Percentiles rank a stretch among this genome's conserved stretches.
Conservation (phyloP, 2,888 invertebrate genomes). For the Oeneis ivallda region DNA sequence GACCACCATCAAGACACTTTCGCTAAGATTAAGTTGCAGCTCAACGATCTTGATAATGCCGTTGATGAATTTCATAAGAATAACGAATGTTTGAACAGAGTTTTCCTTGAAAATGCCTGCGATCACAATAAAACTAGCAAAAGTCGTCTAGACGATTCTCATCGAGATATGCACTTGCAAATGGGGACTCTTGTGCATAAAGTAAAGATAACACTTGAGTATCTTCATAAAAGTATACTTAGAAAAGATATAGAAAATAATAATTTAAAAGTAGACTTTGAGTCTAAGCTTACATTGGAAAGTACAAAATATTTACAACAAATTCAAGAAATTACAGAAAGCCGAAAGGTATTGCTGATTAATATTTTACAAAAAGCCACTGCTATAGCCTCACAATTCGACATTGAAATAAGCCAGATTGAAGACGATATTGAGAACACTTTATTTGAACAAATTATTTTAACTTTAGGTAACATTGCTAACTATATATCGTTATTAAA, state of each 20-base stretch:
- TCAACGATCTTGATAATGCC: constrained; percentile 37
- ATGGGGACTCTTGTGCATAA: constrained; percentile 36
- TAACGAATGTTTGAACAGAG: constrained; percentile 16
- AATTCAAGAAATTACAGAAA: constrained; percentile 31
- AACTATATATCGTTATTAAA: constrained; percentile 45
- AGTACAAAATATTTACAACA: constrained; percentile 13
- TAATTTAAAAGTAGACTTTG: constrained; percentile 29
- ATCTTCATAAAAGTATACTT: constrained; percentile 38
- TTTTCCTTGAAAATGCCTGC: constrained; percentile 11
- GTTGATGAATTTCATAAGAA: constrained; percentile 39
- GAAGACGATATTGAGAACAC: constrained; percentile 37
- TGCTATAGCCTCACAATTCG: constrained; percentile 44
- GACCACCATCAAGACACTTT: constrained; percentile 34
- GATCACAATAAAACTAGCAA: background rate
- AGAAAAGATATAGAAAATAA: constrained; percentile 43
- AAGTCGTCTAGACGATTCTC: constrained; percentile 12
- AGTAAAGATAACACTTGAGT: constrained; percentile 31
- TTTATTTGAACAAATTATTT: constrained; percentile 47
- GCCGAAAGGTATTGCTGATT: constrained; percentile 46
- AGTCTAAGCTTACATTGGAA: constrained; percentile 20
- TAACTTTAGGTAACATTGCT: constrained; percentile 52
- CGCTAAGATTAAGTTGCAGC: constrained; percentile 30
- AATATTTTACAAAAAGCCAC: constrained; percentile 47
- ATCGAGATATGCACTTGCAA: constrained; percentile 35
- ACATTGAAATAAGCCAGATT: constrained; percentile 43